A percentile compares a stretch with the other conserved stretches of the same genome.
These are phyloP conservation scores for Lampris megalopsis DNA, from an alignment of 2,113 vertebrate genomes.

Conservation along the genomic window DNA sequence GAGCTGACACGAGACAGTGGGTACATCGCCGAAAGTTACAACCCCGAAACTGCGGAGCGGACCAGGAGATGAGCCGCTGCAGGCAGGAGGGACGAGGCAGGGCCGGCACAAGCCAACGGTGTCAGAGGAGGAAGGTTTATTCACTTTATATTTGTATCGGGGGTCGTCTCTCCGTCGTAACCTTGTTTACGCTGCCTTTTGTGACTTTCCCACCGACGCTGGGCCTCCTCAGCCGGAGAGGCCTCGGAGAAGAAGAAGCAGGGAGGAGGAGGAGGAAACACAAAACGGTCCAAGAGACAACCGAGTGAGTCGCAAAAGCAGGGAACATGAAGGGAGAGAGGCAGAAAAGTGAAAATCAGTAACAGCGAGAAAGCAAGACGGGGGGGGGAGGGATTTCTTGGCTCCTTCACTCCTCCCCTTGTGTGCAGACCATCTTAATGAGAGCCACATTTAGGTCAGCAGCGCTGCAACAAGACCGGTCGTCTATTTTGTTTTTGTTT, in stretches of 20 bases:
- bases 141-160: not conserved
- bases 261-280: conserved; percentile 11
- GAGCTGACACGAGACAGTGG: not conserved
- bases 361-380: not conserved
- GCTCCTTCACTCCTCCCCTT: conserved; percentile 24
- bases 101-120: conserved; percentile 5
- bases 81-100: conserved; percentile 5
- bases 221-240: conserved; percentile 21
- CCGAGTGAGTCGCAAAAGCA: too few species aligned
- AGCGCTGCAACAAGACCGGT: conserved; percentile 6
- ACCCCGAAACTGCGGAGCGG: conserved; percentile 28
- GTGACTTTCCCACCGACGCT: conserved; percentile 37
- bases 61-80: not conserved
- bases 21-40: conserved; percentile 20
- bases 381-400: not conserved
- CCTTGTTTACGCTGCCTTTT: conserved; percentile 17
- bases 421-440: conserved; percentile 70
- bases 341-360: conserved; percentile 7
- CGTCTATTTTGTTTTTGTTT: conserved; percentile 13
- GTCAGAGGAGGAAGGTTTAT: conserved; percentile 4
- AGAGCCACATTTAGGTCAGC: conserved; percentile 74
- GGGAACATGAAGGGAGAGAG: conserved; percentile 11
- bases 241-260: not conserved
- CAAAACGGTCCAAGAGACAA: not conserved
- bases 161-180: conserved; percentile 5